Percentiles rank a stretch among this genome's conserved stretches.
Conservation (phyloP, 2,888 invertebrate species). For the Antheraea assamensis region DNA sequence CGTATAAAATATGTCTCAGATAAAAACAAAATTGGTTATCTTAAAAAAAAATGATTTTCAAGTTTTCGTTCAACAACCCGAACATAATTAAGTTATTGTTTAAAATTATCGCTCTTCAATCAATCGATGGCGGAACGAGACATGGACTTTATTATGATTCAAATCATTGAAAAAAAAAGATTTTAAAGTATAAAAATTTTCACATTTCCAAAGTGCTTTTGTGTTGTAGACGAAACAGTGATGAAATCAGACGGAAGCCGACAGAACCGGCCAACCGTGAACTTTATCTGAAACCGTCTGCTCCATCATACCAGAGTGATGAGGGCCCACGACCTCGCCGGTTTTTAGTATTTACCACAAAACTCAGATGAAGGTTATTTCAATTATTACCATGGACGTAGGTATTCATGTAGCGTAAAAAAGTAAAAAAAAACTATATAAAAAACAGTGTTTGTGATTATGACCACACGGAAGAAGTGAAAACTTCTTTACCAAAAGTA, state of each 20-base stretch:
- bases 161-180: not conserved
- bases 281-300: constrained; percentile 35
- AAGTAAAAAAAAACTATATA: no score
- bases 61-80: not conserved
- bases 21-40: not conserved
- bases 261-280: constrained; percentile 59
- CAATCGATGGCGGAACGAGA: not conserved
- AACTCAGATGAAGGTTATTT: constrained; percentile 16
- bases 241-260: constrained; percentile 73
- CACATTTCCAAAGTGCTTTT: constrained; percentile 10
- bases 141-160: not conserved
- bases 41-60: not conserved
- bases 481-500: no score
- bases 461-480: no score
- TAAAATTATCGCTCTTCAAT: not conserved
- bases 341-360: constrained; percentile 9
- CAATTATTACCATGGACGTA: not conserved
- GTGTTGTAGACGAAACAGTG: constrained; percentile 54
- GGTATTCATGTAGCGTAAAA: no score
- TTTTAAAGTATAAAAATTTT: not conserved
- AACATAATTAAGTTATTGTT: not conserved
- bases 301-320: constrained; percentile 14
- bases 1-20: no score
- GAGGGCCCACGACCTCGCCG: constrained; percentile 26
- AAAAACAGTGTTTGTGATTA: no score